A percentile compares a stretch with the other conserved stretches of the same genome.
These are phyloP conservation scores for Spodoptera litura DNA, from an alignment of 1,140 invertebrate genomes.

Conservation along the genomic window DNA sequence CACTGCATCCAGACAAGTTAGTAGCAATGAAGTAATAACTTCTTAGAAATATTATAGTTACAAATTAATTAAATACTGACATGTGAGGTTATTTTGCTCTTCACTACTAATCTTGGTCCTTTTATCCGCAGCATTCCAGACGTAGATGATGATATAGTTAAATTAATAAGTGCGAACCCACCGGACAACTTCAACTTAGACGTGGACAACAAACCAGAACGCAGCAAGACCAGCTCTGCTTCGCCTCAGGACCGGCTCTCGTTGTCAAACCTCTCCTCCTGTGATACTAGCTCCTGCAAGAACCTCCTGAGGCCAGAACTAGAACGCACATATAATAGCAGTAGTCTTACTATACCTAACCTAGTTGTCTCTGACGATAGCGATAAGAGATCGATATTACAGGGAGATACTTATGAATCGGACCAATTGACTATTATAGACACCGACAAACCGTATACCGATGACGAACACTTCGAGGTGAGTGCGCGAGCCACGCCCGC, in stretches of 20 bases:
- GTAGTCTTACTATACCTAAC: constrained; percentile 84
- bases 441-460: constrained; percentile 85
- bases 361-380: constrained; percentile 83
- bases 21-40: not conserved
- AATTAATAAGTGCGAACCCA: constrained; percentile 79
- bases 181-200: constrained; percentile 67
- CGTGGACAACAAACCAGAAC: constrained; percentile 73
- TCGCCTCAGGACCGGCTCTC: constrained; percentile 76
- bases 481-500: constrained; percentile 64
- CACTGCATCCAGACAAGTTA: constrained; percentile 79
- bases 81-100: not conserved
- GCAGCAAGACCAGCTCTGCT: constrained; percentile 67
- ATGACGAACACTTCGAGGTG: constrained; percentile 77
- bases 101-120: not conserved
- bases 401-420: constrained; percentile 86
- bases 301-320: constrained; percentile 77
- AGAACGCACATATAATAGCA: constrained; percentile 72
- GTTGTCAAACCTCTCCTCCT: constrained; percentile 80
- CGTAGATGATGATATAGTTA: constrained; percentile 85
- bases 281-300: constrained; percentile 82
- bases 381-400: constrained; percentile 79
- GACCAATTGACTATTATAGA: constrained; percentile 88
- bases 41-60: too few species aligned
- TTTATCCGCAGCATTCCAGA: constrained; percentile 81
- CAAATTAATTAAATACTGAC: not conserved